Evolutionary conservation across 2,888 invertebrate species (phyloP).

Genomic region (Amphipoea lucens): DNA sequence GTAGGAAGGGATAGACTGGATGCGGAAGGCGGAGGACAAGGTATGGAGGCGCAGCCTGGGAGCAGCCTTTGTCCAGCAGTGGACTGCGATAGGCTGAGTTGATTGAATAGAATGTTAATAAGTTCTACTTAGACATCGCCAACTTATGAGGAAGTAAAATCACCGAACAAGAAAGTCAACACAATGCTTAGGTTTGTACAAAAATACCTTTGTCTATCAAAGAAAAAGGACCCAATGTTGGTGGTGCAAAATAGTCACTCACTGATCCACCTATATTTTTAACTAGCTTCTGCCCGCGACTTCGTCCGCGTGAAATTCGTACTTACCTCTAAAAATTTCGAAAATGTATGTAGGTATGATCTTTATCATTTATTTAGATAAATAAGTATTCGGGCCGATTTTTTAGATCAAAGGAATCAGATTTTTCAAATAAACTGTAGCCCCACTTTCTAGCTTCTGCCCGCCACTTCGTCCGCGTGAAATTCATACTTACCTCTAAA

Average conservation of each 20-base stretch:
- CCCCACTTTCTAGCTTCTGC: no score
- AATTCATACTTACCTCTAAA: no score
- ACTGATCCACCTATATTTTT: not conserved
- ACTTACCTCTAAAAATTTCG: no score
- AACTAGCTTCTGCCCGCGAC: no score
- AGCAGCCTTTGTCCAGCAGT: not conserved
- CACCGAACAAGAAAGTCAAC: not conserved
- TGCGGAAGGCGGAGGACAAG: not conserved
- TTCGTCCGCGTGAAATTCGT: no score
- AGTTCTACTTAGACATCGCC: not conserved
- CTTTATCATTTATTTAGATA: no score
- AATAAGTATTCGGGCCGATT: no score
- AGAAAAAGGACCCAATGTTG: not conserved
- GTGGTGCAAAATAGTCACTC: not conserved
- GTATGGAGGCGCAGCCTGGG: not conserved
- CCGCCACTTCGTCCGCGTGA: no score
- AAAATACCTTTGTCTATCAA: not conserved
- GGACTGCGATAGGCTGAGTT: not conserved
- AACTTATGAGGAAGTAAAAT: not conserved
- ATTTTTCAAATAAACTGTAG: no score
- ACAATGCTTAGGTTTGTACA: not conserved
- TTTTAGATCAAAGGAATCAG: no score
- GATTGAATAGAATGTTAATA: not conserved
- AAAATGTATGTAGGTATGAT: no score
- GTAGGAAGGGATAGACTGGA: not conserved